A percentile compares a stretch with the other conserved stretches of the same genome.
Conservation (phyloP, 2,797 vertebrate species). For the Enteromius anoplus region DNA sequence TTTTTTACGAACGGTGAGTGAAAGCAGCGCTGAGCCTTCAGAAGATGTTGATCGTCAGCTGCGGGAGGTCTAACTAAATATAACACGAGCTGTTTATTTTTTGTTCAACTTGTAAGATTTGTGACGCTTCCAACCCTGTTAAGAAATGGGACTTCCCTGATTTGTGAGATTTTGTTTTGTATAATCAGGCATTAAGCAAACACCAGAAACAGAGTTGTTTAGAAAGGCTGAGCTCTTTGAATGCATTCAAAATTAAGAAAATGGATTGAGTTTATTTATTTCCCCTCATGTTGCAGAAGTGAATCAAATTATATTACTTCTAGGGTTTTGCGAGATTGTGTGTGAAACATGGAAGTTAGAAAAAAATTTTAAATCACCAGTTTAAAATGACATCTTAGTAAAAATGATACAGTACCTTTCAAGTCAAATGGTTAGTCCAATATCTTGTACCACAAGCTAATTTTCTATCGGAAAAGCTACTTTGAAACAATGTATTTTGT, state of each 20-base stretch:
- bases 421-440: not conserved
- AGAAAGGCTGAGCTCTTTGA: not conserved
- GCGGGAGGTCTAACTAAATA: not conserved
- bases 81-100: conserved; percentile 5
- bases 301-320: not conserved
- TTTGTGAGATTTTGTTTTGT: not conserved
- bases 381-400: not conserved
- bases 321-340: not conserved
- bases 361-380: not conserved
- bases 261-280: not conserved
- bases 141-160: not conserved
- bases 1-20: not conserved
- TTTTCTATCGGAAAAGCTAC: not conserved
- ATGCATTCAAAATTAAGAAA: not conserved
- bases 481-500: not conserved
- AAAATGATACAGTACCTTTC: not conserved
- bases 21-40: not conserved
- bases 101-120: not conserved
- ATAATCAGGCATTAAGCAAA: not conserved
- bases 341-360: not conserved
- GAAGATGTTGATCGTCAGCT: not conserved
- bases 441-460: not conserved
- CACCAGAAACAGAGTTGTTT: not conserved
- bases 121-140: not conserved
- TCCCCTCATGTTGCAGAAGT: not conserved